These are phyloP conservation scores for Apogon hyalosoma DNA, from an alignment of 2,797 vertebrate species.

Conservation along the genomic window DNA sequence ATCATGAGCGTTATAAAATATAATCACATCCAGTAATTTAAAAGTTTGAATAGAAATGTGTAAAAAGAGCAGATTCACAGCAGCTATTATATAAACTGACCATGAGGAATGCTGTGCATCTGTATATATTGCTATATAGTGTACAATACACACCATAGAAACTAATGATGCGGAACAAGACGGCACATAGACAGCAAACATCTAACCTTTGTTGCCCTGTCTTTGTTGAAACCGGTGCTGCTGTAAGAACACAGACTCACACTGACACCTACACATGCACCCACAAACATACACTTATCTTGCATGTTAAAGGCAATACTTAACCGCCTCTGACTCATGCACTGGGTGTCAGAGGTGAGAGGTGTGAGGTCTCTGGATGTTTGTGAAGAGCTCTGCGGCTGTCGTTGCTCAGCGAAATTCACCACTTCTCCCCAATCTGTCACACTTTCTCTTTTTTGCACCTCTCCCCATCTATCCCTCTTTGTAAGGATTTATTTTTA, in stretches of 20 bases:
- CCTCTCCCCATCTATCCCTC: constrained; percentile 32
- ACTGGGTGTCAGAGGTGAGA: constrained; percentile 54
- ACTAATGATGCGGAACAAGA: constrained; percentile 47
- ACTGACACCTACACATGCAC: constrained; percentile 14
- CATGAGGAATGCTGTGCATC: constrained; percentile 26
- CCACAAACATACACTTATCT: constrained; percentile 1
- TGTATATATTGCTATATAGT: constrained; percentile 6
- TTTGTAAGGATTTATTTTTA: constrained; percentile 42
- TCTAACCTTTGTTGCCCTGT: neutral
- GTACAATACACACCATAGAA: constrained; percentile 21
- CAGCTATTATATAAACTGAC: constrained; percentile 50
- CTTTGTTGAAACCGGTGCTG: constrained; percentile 10
- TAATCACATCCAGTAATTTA: constrained; percentile 47
- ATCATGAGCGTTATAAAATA: constrained; percentile 37
- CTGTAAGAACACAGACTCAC: constrained; percentile 10
- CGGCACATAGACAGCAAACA: neutral
- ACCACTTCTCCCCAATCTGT: constrained; percentile 9
- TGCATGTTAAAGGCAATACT: constrained; percentile 35
- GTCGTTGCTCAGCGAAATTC: constrained; percentile 41
- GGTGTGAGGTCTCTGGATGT: constrained; percentile 44
- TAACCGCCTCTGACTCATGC: constrained; percentile 57
- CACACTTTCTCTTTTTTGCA: constrained; percentile 42
- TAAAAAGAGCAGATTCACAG: constrained; percentile 55
- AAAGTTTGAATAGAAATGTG: constrained; percentile 36
- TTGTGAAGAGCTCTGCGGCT: constrained; percentile 39